Base-by-base conservation (phyloP, 2,888 invertebrate genomes). In the Galerucella nymphaeae region DNA sequence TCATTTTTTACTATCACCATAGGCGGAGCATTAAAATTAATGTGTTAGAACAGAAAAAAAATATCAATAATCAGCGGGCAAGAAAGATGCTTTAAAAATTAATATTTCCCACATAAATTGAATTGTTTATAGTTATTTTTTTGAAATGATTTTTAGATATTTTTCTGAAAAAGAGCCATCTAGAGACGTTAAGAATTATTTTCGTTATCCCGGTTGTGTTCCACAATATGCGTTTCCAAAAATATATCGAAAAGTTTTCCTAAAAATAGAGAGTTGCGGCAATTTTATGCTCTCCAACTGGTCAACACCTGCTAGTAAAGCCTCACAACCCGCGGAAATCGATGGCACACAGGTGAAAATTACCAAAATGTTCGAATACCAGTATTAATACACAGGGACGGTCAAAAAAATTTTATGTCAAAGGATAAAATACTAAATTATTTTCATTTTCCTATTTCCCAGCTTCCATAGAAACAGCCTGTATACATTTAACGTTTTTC, bases 211-310 rank as follows among this genome's bases (percentile, higher is more conserved):
- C 53, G 18, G 41, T 41, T 41, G 42, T 18, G n/a, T 6, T 61
- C 9, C 16, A 61, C 61, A 61, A 61, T 61, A 38, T 41, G 61
- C 45, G 16, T 70, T 72, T 68, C 65, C 61, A 53, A 72, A 72
- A 72, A 72, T 72, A 53, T 53, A 66, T 45, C 16, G 58, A 68
- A 63, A 71, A 66, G 20, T 65, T 41, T 63, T 55, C 42, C 66
- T 66, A 66, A 70, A 73, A 80, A 81, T 81, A 81, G 80, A 81
- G 10, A 53, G 53, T 80, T 80, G 76, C 76, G 72, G 75, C 70
- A 74, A 74, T 79, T 82, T 83, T 83, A 82, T 80, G 81, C 77
- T 77, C 77, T 79, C 79, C 82, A 83, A 83, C 81, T 82, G 83
- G 78, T 77, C 76, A 78, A 78, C 84, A 84, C 83, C 84, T 84